Conservation (phyloP, 2,888 invertebrate genomes). For the Tetropium fuscum region DNA sequence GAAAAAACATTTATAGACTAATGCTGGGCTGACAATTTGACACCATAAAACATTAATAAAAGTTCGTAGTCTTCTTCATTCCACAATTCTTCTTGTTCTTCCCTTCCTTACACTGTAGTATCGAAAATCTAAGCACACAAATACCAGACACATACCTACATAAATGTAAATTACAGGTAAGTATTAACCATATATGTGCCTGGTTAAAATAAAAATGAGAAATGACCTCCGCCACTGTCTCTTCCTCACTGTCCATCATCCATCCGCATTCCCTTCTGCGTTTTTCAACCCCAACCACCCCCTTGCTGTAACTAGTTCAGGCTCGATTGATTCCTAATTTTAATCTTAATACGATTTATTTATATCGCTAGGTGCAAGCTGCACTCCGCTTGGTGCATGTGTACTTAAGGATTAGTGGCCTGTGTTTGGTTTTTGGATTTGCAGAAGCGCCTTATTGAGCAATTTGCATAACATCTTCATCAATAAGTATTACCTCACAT, state of each 20-base stretch:
- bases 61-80: no score
- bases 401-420: conserved; percentile 29
- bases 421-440: conserved; percentile 36
- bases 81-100: no score
- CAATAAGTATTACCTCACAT: conserved; percentile 34
- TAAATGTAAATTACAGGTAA: no score
- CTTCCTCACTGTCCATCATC: not conserved
- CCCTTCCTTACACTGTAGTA: no score
- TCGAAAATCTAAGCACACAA: no score
- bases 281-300: conserved; percentile 17
- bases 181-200: no score
- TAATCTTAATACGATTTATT: conserved; percentile 36
- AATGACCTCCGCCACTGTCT: not conserved
- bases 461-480: conserved; percentile 36
- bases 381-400: conserved; percentile 25
- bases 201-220: not conserved
- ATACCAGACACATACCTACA: no score
- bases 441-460: conserved; percentile 23
- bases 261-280: conserved; percentile 17
- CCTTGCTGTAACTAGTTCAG: conserved; percentile 28
- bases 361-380: conserved; percentile 34
- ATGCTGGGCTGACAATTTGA: no score
- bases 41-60: no score
- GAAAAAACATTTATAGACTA: no score
- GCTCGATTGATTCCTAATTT: conserved; percentile 38